Evolutionary conservation across 2,113 vertebrate genomes (phyloP).

Genomic region (Eleginops maclovinus): DNA sequence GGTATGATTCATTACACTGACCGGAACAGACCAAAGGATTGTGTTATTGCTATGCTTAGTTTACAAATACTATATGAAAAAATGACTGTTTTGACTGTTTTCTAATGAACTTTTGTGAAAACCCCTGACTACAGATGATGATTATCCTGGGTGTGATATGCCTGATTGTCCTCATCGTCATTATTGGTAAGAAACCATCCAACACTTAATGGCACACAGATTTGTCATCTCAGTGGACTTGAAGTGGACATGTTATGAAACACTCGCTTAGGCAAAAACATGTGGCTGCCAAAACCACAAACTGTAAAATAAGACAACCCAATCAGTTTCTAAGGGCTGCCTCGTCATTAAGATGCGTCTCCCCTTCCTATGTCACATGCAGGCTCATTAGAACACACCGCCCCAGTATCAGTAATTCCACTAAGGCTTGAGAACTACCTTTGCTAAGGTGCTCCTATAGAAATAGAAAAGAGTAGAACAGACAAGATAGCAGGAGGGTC

Average conservation of each 20-base stretch:
- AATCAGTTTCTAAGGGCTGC: not conserved
- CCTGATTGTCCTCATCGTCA: constrained; percentile 92
- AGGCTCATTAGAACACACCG: no score
- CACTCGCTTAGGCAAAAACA: not conserved
- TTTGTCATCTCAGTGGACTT: no score
- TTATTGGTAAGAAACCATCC: constrained; percentile 88
- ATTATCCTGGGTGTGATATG: constrained; percentile 92
- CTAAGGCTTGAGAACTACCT: no score
- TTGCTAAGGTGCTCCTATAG: no score
- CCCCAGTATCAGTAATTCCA: no score
- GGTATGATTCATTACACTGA: not conserved
- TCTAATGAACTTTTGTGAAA: constrained; percentile 33
- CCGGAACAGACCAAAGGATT: not conserved
- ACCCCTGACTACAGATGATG: constrained; percentile 90
- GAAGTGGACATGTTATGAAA: no score
- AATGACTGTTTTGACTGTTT: not conserved
- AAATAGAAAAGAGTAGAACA: no score
- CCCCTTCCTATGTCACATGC: no score
- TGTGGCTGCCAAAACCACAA: not conserved
- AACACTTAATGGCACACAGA: not conserved
- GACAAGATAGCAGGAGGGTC: no score
- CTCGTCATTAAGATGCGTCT: no score
- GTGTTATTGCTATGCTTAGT: no score
- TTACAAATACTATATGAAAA: not conserved
- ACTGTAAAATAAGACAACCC: not conserved